A percentile compares a stretch with the other conserved stretches of the same genome.
These are phyloP conservation scores for Platanista minor DNA, from an alignment of 2,113 vertebrate genomes.

Conservation along the genomic window DNA sequence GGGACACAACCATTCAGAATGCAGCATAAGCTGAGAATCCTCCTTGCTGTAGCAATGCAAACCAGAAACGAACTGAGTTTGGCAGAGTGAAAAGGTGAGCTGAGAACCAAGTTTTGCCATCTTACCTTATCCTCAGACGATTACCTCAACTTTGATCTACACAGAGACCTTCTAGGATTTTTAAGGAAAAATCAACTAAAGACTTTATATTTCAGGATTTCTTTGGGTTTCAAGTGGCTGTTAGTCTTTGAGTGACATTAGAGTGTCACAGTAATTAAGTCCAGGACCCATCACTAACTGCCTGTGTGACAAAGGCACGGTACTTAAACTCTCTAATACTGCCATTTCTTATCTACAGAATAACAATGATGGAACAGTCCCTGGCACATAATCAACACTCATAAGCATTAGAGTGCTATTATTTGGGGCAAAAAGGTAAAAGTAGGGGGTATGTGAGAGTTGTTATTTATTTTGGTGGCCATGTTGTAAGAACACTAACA, in stretches of 20 bases:
- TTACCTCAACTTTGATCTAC: neutral
- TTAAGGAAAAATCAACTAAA: neutral
- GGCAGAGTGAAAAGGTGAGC: neutral
- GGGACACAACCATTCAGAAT: neutral
- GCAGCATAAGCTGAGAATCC: neutral
- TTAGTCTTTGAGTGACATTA: neutral
- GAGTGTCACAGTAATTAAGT: neutral
- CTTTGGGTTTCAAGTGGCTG: neutral
- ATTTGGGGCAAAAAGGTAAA: neutral
- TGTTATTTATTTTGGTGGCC: conserved; percentile 49
- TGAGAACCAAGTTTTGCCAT: neutral
- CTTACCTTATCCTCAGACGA: neutral
- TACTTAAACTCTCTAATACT: neutral
- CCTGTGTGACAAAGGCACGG: neutral
- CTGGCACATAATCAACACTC: neutral
- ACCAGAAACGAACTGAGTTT: conserved; percentile 41
- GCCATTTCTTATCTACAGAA: neutral
- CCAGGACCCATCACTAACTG: neutral
- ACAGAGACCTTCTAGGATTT: neutral
- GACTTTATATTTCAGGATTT: neutral
- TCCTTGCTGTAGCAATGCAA: conserved; percentile 38
- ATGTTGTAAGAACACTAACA: neutral
- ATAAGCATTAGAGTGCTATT: neutral
- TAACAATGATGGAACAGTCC: neutral
- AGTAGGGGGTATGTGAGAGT: neutral